Conservation (phyloP, 1,140 invertebrate species). For the Leptopilina boulardi region DNA sequence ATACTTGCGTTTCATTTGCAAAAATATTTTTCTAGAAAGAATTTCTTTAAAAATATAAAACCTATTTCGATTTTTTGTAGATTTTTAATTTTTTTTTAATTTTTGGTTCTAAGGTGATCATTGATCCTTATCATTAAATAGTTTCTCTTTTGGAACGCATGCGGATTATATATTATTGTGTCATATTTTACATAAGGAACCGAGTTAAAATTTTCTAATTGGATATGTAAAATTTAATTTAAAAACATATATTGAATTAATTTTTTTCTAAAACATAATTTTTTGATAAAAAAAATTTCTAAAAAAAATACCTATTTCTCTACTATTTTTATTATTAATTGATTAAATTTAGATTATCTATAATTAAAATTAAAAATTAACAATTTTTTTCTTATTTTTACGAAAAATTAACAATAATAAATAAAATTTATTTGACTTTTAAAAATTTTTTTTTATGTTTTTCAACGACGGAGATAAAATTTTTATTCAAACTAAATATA, state of each 20-base stretch:
- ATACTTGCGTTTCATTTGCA: neutral
- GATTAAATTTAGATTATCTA: too few species aligned
- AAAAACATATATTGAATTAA: neutral
- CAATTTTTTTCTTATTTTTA: too few species aligned
- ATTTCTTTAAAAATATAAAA: neutral
- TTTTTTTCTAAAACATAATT: neutral
- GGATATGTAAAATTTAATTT: neutral
- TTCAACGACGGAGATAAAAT: too few species aligned
- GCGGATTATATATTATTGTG: conserved; percentile 21
- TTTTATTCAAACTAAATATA: too few species aligned
- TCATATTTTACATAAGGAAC: conserved; percentile 21
- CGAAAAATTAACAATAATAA: too few species aligned
- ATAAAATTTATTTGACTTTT: too few species aligned
- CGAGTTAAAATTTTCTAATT: conserved; percentile 15
- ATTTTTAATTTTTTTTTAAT: too few species aligned
- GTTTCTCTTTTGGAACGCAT: conserved; percentile 21
- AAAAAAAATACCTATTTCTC: too few species aligned
- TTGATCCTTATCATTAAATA: conserved; percentile 8
- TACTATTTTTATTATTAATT: too few species aligned
- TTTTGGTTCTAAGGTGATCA: neutral
- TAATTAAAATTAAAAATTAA: too few species aligned
- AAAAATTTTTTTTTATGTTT: too few species aligned
- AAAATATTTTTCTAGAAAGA: neutral
- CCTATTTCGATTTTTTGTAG: neutral
- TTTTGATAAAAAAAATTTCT: too few species aligned